Evolutionary conservation across 2,797 vertebrate species (phyloP).

Genomic region (Diplodus sargus): DNA sequence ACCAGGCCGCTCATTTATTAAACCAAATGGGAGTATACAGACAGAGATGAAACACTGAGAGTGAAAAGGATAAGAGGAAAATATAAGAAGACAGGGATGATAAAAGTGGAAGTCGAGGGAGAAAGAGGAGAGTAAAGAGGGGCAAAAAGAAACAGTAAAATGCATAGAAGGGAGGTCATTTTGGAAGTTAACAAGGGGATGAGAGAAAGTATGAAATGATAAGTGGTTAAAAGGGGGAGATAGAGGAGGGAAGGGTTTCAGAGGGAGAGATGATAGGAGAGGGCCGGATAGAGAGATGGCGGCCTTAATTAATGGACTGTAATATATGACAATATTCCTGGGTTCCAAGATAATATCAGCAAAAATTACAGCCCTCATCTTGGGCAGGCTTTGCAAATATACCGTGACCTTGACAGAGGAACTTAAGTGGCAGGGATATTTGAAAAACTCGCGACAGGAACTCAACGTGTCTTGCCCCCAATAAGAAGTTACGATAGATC

Average conservation of each 20-base stretch:
- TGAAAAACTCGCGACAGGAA: conserved; percentile 48
- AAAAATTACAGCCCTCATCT: conserved; percentile 73
- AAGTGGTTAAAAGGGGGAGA: conserved; percentile 39
- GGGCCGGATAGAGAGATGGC: conserved; percentile 51
- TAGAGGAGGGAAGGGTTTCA: conserved; percentile 54
- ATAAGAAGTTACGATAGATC: conserved; percentile 66
- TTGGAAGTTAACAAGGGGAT: conserved; percentile 48
- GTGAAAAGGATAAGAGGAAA: conserved; percentile 26
- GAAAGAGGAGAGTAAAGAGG: conserved; percentile 8
- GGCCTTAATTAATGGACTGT: conserved; percentile 79
- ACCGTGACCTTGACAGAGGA: conserved; percentile 71
- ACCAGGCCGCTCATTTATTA: conserved; percentile 64
- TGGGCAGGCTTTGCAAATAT: conserved; percentile 66
- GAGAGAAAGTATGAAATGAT: conserved; percentile 42
- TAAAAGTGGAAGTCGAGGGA: conserved; percentile 15
- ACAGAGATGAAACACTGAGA: conserved; percentile 26
- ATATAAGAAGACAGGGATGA: not conserved
- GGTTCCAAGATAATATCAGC: conserved; percentile 78
- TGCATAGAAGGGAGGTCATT: conserved; percentile 8
- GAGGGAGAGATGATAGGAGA: conserved; percentile 56
- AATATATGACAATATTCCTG: conserved; percentile 73
- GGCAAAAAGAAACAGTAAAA: conserved; percentile 31
- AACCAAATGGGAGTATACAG: conserved; percentile 48
- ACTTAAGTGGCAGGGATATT: conserved; percentile 45
- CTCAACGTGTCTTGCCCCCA: conserved; percentile 43